phyloP scores from a whole-genome alignment of 2,113 vertebrate species.

The Chaetodon auriga region DNA sequence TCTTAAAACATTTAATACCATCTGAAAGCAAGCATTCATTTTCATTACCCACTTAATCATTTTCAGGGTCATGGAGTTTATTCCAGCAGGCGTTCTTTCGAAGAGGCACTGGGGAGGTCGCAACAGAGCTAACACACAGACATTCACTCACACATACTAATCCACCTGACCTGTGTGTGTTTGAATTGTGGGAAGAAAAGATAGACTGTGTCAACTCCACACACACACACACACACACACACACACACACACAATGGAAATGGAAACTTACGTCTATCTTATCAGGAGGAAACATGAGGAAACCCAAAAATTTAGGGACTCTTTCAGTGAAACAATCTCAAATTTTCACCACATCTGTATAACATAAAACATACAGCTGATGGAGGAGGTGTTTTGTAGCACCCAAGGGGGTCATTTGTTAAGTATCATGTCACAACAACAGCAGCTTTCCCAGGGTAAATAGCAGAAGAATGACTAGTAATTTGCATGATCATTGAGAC shows the following conservation, averaged over 20 bases:
- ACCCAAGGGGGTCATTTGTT: slow-evolving; percentile 10
- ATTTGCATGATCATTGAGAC: slow-evolving; percentile 21
- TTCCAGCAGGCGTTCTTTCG: neutral
- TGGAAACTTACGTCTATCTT: neutral
- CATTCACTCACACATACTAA: neutral
- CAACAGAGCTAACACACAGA: neutral
- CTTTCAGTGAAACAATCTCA: neutral
- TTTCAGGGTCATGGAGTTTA: slow-evolving; percentile 21
- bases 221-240: slow-evolving; percentile 16
- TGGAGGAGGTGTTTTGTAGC: neutral
- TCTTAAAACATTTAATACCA: slow-evolving; percentile 7
- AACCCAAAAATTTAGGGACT: neutral
- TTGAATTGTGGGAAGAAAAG: neutral
- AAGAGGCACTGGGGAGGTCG: neutral
- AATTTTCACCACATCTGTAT: neutral
- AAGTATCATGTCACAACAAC: neutral
- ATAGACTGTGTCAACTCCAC: slow-evolving; percentile 7
- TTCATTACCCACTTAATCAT: slow-evolving; percentile 8
- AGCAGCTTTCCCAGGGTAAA: slow-evolving; percentile 11
- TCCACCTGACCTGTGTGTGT: slow-evolving; percentile 4
- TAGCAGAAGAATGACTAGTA: neutral
- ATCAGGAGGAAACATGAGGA: slow-evolving; percentile 17
- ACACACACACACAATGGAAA: neutral
- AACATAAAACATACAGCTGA: neutral
- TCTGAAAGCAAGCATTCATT: slow-evolving; percentile 10